phyloP scores from a whole-genome alignment of 2,113 vertebrate genomes.

The Dasypus novemcinctus region DNA sequence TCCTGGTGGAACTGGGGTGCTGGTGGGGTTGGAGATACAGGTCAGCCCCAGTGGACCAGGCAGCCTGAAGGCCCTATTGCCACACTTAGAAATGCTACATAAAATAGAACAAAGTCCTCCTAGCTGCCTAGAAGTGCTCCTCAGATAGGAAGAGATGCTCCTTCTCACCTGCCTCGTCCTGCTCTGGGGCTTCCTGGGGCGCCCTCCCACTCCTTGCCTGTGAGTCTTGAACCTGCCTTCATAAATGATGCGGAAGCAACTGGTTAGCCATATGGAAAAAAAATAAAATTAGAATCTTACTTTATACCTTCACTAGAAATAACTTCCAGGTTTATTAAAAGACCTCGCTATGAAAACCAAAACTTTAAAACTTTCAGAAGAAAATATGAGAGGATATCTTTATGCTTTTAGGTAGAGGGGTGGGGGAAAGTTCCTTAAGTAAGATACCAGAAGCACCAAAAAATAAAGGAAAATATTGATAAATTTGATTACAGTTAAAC shows the following conservation, averaged over 20 bases:
- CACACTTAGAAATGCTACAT: not conserved
- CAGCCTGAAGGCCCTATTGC: not conserved
- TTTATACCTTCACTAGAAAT: not conserved
- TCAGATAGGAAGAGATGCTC: not conserved
- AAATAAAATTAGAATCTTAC: not conserved
- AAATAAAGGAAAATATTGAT: not conserved
- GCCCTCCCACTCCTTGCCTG: not conserved
- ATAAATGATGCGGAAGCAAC: not conserved
- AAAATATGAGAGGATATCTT: not conserved
- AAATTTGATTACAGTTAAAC: not conserved
- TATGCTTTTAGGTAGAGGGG: not conserved
- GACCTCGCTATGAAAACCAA: not conserved
- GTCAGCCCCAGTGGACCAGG: not conserved
- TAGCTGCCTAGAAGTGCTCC: not conserved
- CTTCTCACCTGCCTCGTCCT: not conserved
- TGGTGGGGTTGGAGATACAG: not conserved
- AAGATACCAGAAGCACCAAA: not conserved
- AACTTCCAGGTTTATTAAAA: not conserved
- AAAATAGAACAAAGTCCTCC: not conserved
- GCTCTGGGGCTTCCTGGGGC: not conserved
- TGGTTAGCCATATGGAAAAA: not conserved
- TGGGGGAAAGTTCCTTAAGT: not conserved
- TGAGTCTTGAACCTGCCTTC: not conserved
- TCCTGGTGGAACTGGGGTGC: not conserved
- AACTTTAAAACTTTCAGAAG: not conserved